phyloP scores from a whole-genome alignment of 1,140 invertebrate species.

The Drosophila gunungcola region DNA sequence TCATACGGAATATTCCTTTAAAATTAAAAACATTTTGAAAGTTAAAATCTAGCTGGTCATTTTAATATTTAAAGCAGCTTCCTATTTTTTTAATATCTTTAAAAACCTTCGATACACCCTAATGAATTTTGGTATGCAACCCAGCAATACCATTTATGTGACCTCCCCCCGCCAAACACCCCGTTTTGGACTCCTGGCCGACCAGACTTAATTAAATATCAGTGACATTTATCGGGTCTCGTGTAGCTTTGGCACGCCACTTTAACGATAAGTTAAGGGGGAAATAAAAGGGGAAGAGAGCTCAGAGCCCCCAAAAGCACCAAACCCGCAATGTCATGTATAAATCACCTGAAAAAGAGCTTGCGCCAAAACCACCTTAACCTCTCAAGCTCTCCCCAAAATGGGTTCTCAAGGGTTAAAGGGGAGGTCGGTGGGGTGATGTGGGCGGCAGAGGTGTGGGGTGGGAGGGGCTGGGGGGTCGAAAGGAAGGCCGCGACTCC shows the following conservation, averaged over 20 bases:
- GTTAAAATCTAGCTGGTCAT: too few relatives aligned
- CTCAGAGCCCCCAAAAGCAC: slow-evolving; percentile 9
- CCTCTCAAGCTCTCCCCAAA: slow-evolving; percentile 42
- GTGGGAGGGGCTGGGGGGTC: slow-evolving; percentile 1
- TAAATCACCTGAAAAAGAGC: slow-evolving; percentile 74
- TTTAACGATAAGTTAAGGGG: slow-evolving; percentile 66
- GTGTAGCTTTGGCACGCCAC: slow-evolving; percentile 78
- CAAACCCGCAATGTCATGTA: slow-evolving; percentile 68
- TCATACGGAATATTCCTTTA: too few relatives aligned
- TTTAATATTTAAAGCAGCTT: too few relatives aligned
- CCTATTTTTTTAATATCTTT: too few relatives aligned
- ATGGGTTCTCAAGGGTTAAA: slow-evolving; percentile 6
- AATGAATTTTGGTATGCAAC: slow-evolving; percentile 2
- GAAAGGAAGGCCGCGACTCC: slow-evolving; percentile 12
- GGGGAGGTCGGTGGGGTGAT: background rate
- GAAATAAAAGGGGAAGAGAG: slow-evolving; percentile 17
- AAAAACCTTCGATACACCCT: slow-evolving; percentile 2
- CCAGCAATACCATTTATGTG: slow-evolving; percentile 33
- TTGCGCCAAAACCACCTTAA: slow-evolving; percentile 42
- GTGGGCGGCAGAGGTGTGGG: slow-evolving; percentile 10
- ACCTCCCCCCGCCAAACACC: slow-evolving; percentile 7
- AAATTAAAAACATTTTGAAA: too few relatives aligned
- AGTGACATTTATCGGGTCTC: slow-evolving; percentile 82
- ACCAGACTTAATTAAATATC: slow-evolving; percentile 82
- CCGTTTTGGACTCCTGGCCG: slow-evolving; percentile 29